Base-by-base conservation (phyloP, 2,888 invertebrate genomes). In the Nebria brevicollis region DNA sequence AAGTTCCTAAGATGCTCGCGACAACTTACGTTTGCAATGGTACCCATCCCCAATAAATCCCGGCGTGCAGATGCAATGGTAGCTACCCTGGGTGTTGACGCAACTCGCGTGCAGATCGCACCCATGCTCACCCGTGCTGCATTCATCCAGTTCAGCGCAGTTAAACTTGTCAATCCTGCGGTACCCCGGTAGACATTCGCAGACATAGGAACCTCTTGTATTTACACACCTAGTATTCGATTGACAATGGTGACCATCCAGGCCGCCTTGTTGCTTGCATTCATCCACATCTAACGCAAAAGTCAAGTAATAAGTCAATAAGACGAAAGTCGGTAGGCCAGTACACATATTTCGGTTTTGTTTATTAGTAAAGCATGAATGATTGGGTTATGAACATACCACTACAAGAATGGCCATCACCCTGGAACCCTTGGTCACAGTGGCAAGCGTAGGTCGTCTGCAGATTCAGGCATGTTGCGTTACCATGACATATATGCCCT, bases 401-500 rank as follows among this genome's bases (percentile, higher is more conserved):
- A 91, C 93, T 91, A 90, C 95, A 95, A 85, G 92, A 91, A 87
- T 93, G 91, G 86, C 97, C 97, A 89, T 97, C 95, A 85, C 97
- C 97, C 87, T 94, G 93, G 92, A 95, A 97, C 89, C 98, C 97
- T 89, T 93, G 92, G 90, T 95, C 94, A 90, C 98, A 98, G 87
- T 95, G 95, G 91, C 97, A 98, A 87, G 95, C 94, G 89, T 95
- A 97, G 87, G 95, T 95, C 85, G 96, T 96, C 90, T 95, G 95
- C 88, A 97, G 93, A 91, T 97, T 97, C 91, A 95, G 93, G 91
- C 97, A 98, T 84, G 95, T 95, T 82, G 97, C 97, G 89, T 97
- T 97, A 87, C 92, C 92, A 89, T 97, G 97, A 89, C 97, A 97
- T 87, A 94, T 93, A 90, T 97, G 95, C 81, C 96, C 96, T 91